phyloP scores from a whole-genome alignment of 1,140 invertebrate genomes.

The Drosophila ambigua region DNA sequence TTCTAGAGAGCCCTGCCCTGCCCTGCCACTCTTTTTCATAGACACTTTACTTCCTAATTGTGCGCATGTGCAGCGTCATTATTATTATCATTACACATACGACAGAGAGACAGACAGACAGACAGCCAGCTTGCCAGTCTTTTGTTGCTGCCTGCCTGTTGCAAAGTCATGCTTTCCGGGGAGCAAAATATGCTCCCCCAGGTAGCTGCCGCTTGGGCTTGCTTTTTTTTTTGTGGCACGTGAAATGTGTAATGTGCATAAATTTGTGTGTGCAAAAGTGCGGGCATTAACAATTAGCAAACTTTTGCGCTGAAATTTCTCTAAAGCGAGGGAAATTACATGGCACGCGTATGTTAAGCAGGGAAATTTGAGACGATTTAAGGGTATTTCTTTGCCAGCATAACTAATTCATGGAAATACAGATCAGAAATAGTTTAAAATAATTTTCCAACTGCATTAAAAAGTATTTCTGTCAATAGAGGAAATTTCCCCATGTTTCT shows the following conservation, averaged over 20 bases:
- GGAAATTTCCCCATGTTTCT: conserved; percentile 6
- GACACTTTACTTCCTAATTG: conserved; percentile 74
- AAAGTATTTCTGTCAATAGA: no score
- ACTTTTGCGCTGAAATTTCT: conserved; percentile 46
- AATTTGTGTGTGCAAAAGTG: conserved; percentile 51
- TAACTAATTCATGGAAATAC: no score
- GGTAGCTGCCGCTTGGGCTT: conserved; percentile 16
- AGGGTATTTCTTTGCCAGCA: no score
- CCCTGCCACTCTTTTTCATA: conserved; percentile 19
- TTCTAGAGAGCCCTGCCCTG: not conserved
- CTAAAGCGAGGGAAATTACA: conserved; percentile 3
- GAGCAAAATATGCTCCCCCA: conserved; percentile 8
- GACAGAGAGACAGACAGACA: no score
- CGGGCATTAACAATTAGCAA: conserved; percentile 56
- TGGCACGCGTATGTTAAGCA: conserved; percentile 43
- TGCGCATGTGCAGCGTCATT: conserved; percentile 81
- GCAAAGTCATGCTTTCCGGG: conserved; percentile 65
- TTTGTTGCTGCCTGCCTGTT: conserved; percentile 13
- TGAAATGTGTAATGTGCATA: conserved; percentile 73
- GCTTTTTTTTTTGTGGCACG: conserved; percentile 53
- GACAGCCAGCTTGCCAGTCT: no score
- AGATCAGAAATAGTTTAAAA: no score
- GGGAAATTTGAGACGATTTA: not conserved
- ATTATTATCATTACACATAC: conserved; percentile 75
- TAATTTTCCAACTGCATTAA: no score